Conservation (phyloP, 2,113 vertebrate genomes). For the Ceratotherium simum region DNA sequence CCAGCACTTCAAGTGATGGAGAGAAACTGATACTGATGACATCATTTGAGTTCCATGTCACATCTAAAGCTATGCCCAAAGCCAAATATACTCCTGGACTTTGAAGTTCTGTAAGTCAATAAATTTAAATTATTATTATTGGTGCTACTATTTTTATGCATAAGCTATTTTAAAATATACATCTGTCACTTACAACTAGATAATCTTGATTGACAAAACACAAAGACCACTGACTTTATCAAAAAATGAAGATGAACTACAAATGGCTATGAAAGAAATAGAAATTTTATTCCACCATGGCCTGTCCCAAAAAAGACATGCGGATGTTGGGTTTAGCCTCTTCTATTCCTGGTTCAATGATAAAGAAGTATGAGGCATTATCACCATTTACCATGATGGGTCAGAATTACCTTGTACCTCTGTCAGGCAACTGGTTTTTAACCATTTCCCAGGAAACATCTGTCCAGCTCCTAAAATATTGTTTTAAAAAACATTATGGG, state of each 20-base stretch:
- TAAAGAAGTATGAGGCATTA: neutral
- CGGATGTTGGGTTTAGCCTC: neutral
- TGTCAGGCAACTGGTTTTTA: neutral
- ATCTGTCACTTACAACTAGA: neutral
- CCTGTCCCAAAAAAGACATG: neutral
- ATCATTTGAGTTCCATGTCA: neutral
- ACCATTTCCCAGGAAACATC: neutral
- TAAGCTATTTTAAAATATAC: neutral
- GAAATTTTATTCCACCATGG: neutral
- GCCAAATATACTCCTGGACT: neutral
- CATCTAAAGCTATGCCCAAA: neutral
- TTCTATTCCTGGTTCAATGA: neutral
- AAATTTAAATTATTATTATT: neutral
- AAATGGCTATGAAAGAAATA: neutral
- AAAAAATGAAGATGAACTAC: neutral
- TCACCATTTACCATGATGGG: neutral
- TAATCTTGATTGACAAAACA: neutral
- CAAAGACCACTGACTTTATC: neutral
- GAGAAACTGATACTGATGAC: neutral
- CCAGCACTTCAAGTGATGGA: neutral
- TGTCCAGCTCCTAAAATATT: neutral
- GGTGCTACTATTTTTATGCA: neutral
- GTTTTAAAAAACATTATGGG: neutral
- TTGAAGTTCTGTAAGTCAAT: neutral
- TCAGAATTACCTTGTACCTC: neutral